Conservation (phyloP, 2,113 vertebrate genomes). For the Jaculus jaculus region DNA sequence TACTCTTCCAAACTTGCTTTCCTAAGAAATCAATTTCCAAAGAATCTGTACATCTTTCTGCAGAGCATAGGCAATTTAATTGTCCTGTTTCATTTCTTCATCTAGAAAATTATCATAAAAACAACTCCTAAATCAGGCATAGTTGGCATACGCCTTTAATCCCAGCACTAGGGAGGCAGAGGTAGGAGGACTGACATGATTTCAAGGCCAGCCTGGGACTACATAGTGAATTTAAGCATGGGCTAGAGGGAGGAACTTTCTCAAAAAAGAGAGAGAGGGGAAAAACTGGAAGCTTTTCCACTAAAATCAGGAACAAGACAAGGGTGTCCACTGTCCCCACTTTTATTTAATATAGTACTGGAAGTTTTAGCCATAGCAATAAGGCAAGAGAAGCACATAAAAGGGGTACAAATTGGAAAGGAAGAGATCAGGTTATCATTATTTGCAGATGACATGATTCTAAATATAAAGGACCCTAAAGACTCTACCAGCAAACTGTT, state of each 20-base stretch:
- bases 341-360: too few relatives aligned
- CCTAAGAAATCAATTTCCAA: background rate
- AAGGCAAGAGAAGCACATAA: too few relatives aligned
- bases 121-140: background rate
- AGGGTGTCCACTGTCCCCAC: too few relatives aligned
- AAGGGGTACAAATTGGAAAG: too few relatives aligned
- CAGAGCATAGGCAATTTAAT: background rate
- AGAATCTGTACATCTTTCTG: background rate
- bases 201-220: too few relatives aligned
- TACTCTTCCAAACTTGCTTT: background rate
- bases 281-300: too few relatives aligned
- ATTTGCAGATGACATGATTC: too few relatives aligned
- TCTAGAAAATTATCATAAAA: background rate
- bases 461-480: too few relatives aligned
- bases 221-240: background rate
- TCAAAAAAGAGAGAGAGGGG: background rate
- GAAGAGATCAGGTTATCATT: too few relatives aligned
- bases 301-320: too few relatives aligned
- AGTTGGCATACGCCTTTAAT: background rate
- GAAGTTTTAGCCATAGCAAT: too few relatives aligned
- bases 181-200: background rate
- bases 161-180: background rate
- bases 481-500: too few relatives aligned
- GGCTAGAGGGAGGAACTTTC: background rate
- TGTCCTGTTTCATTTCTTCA: background rate